Base-by-base conservation (phyloP, 2,113 vertebrate genomes). In the Notiomystis cincta region DNA sequence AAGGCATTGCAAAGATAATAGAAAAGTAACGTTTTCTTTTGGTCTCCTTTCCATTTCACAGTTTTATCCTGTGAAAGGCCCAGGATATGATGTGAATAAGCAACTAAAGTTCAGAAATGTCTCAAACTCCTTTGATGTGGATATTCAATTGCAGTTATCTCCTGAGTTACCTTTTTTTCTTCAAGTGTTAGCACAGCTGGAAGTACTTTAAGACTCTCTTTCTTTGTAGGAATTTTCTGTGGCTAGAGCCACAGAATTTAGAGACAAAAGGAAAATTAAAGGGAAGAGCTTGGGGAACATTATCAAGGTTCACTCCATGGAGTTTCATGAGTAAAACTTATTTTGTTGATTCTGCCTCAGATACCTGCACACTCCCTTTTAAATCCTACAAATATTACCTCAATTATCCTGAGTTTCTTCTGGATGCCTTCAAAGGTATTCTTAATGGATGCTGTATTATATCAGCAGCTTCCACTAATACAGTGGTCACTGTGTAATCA, bases 181-280 rank as follows among this genome's bases (percentile, higher is more conserved):
- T 47, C 76, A 58, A 67, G 28, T 85, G 44, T 57, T 82, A 76
- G 33, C 78, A 35, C 54, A 77, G 53, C 62, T 94, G 50, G 76
- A 95, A 86, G 40, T 81, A 27, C 24, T 92, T 60, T 80, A 88
- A 83, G 58, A 51, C 4, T 4, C 22, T 14, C 27, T 54, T 89
- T 56, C 60, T 93, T 87, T 75, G 62, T 66, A 90, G 15, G 7
- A 28, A 45, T 86, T 93, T 93, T 83, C n/a, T n/a, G 73, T 18
- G 81, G 50, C 17, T 71, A 44, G 17, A 90, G 33, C 33, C 38
- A 33, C 20, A 70, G 67, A 93, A 83, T 75, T 88, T 66, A 66
- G 35, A 95, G 54, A 77, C 82, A 89, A 86, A 92, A 89, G 23
- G 21, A 95, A 95, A 95, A 92, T 56, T 97, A 83, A 89, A 95